Base-by-base conservation (phyloP, 2,797 vertebrate species). In the Anabacerthia variegaticeps region DNA sequence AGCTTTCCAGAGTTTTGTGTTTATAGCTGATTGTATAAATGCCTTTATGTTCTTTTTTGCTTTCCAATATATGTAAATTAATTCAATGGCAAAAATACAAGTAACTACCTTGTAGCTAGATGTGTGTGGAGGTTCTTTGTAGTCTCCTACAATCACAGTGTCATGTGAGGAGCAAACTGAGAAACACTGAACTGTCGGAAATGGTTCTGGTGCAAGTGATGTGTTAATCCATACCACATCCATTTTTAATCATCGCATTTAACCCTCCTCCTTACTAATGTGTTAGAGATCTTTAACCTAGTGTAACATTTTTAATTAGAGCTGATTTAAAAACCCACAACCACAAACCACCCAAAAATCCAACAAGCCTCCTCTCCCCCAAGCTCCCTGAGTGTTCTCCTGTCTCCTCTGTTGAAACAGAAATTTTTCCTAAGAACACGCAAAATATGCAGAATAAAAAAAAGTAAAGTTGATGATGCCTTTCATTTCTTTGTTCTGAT, bases 51-150 rank as follows among this genome's bases (percentile, higher is more conserved):
- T 68, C 76, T 55, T 58, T 88, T 89, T 81, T 0, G 3, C 87
- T 92, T 96, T 94, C 84, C 93, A 95, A 79, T 93, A 48, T 85
- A 96, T 62, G 77, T 93, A 97, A 97, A 98, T 98, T 84, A 97
- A 97, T 97, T 96, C 88, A 68, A 77, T 89, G 89, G 95, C 95
- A 95, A 91, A 97, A 97, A 93, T 79, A 97, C 91, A 97, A 98
- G 97, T 97, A 97, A 95, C 68, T 95, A 85, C 96, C 96, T 97
- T 96, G 95, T 95, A 97, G 89, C 78, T 19, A 34, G 85, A 90
- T 85, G 62, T 80, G 28, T 91, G 85, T 91, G 92, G 83, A 97
- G 91, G 90, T 74, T 89, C 69, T 95, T 92, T 77, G 77, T 91
- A 69, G 92, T 88, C 52, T 87, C 30, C 83, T 86, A 56, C 93